Evolutionary conservation across 2,888 invertebrate genomes (phyloP), one percentile per base, ranked within the genome.

Genomic region (Cyclophora punctaria): DNA sequence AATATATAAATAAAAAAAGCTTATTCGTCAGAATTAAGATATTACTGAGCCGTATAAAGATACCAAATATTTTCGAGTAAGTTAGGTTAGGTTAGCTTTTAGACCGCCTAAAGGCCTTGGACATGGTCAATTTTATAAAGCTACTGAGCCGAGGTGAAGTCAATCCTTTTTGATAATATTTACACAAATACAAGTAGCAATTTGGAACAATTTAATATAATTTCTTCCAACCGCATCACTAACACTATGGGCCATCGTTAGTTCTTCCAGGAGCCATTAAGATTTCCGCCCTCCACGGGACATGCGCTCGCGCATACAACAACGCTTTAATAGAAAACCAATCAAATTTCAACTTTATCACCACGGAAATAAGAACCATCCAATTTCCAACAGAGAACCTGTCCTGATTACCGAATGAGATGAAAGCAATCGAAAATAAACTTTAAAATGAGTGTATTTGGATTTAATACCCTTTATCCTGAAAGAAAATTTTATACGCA

Each of bases 201-300:
- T 56, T 46, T 57, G 48, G 48, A 40, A 43, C 40, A 35, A 52
- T 55, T 55, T 48, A 44, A 41, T 50, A 47, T 47, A 50, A 55
- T 52, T 52, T 52, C 52, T 41, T 52, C 52, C 55, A 48, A 53
- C 48, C 49, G 7, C 49, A 48, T 60, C 56, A 37, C 44, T 49
- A 53, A 35, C 49, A 49, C 52, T 54, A 63, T 53, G 62, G 61
- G 55, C 72, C 83, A 79, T 87, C 82, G 83, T 87, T 85, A 86
- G 83, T 78, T 78, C 77, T 78, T 83, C 82, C 83, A 81, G 83
- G 83, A 80, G 77, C 86, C 85, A 88, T 88, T 87, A 88, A 84
- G 86, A 84, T 87, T 86, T 88, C 88, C 88, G 87, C 75, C 79
- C 81, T 82, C 69, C 68, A 71, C 71, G 72, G 73, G 69, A 76